Percentiles rank a stretch among this genome's conserved stretches.
Evolutionary conservation across 30 jellyfish, hydroid and myxozoan genomes (phyloP).

Genomic region (Aurelia sp.): DNA sequence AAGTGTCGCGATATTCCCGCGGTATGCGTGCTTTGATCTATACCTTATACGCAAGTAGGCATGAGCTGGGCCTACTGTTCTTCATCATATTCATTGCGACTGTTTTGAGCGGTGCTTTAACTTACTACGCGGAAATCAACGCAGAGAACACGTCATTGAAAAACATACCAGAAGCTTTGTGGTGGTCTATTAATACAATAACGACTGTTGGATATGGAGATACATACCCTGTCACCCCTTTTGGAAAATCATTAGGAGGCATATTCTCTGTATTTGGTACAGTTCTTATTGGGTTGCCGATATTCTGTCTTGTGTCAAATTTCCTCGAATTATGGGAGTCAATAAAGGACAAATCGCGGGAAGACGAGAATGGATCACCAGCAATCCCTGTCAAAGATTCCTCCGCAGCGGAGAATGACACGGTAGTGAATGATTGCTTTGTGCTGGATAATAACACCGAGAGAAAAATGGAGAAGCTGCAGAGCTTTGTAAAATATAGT

Average conservation of each 20-base stretch:
- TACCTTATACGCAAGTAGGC: slow-evolving; percentile 78
- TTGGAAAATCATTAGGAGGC: slow-evolving; percentile 81
- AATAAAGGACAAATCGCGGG: slow-evolving; percentile 26
- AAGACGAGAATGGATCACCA: not conserved
- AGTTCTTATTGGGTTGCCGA: slow-evolving; percentile 79
- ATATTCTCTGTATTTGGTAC: slow-evolving; percentile 77
- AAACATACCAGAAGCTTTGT: slow-evolving; percentile 83
- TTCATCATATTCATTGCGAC: slow-evolving; percentile 59
- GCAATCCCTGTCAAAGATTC: not conserved
- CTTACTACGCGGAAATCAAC: slow-evolving; percentile 66
- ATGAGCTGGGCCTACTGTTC: slow-evolving; percentile 61
- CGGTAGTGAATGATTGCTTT: not conserved
- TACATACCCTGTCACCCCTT: slow-evolving; percentile 70
- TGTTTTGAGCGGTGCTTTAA: slow-evolving; percentile 67
- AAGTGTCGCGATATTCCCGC: slow-evolving; percentile 77
- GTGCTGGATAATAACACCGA: not conserved
- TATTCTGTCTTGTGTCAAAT: slow-evolving; percentile 80
- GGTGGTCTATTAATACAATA: slow-evolving; percentile 90
- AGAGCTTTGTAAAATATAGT: too few relatives aligned
- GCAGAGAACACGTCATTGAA: slow-evolving; percentile 42
- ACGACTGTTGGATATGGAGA: slow-evolving; percentile 96
- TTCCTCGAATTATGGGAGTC: slow-evolving; percentile 89
- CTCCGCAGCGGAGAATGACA: not conserved
- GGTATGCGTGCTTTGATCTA: slow-evolving; percentile 87
- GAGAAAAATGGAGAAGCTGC: not conserved